phyloP scores from a whole-genome alignment of 2,797 vertebrate genomes.

The Remorina albescens region DNA sequence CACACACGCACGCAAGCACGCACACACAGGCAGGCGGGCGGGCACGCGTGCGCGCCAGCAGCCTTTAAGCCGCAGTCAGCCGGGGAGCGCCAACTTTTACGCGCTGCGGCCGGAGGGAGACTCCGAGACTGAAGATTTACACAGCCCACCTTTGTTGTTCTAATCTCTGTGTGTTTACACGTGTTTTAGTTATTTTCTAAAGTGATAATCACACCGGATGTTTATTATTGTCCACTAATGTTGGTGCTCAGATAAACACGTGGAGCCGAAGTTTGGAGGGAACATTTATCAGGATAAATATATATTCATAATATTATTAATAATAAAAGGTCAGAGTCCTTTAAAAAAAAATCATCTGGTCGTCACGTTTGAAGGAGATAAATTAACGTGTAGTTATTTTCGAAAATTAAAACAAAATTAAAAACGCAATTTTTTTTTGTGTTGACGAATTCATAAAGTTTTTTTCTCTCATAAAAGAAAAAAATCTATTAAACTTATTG shows the following conservation, averaged over 20 bases:
- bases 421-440: no score
- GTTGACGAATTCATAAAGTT: no score
- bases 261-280: no score
- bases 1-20: slow-evolving; percentile 15
- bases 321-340: no score
- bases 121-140: background rate
- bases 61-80: background rate
- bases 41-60: background rate
- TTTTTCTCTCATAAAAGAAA: no score
- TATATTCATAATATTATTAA: no score
- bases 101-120: background rate
- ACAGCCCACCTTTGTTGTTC: background rate
- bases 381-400: no score
- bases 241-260: background rate
- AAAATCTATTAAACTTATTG: no score
- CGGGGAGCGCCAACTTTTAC: slow-evolving; percentile 30
- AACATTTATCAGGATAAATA: no score
- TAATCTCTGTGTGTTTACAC: background rate
- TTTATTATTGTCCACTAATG: background rate
- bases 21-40: background rate
- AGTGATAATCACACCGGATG: background rate
- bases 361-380: no score
- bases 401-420: no score
- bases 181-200: background rate
- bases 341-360: no score